Conservation (phyloP, 2,888 invertebrate species). For the Diarsia dahlii region DNA sequence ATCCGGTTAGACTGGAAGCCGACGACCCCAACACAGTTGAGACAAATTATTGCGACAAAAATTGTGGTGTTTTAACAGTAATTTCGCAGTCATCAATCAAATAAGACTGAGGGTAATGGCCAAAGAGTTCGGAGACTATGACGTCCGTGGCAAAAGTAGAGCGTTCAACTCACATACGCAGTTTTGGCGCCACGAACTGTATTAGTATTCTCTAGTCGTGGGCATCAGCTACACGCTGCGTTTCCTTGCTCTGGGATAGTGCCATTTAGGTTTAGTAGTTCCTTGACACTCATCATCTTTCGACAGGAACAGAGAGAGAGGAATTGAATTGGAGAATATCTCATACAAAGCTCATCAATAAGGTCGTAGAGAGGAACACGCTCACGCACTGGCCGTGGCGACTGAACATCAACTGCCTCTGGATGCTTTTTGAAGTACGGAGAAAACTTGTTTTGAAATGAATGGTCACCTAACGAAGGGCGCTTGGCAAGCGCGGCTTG, state of each 20-base stretch:
- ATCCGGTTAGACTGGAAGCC: too few species aligned
- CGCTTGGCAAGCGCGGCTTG: too few species aligned
- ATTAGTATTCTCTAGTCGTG: background rate
- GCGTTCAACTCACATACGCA: background rate
- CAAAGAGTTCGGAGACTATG: background rate
- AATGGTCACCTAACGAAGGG: too few species aligned
- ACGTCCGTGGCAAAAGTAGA: background rate
- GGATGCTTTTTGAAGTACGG: too few species aligned
- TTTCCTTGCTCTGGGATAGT: background rate
- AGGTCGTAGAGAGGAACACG: background rate
- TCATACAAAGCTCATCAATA: background rate
- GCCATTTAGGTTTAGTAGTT: background rate
- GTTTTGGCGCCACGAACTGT: background rate
- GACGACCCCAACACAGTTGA: too few species aligned
- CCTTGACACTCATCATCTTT: too few species aligned
- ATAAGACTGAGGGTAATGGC: background rate
- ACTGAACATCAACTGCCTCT: too few species aligned
- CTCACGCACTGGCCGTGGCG: too few species aligned
- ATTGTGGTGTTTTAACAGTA: background rate
- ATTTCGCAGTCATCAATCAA: slow-evolving; percentile 2
- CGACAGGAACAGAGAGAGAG: background rate
- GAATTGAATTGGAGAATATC: background rate
- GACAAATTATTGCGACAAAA: background rate
- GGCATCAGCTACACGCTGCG: background rate
- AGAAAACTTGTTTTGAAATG: too few species aligned